Conservation (phyloP, 2,113 vertebrate species). For the Elephas maximus region DNA sequence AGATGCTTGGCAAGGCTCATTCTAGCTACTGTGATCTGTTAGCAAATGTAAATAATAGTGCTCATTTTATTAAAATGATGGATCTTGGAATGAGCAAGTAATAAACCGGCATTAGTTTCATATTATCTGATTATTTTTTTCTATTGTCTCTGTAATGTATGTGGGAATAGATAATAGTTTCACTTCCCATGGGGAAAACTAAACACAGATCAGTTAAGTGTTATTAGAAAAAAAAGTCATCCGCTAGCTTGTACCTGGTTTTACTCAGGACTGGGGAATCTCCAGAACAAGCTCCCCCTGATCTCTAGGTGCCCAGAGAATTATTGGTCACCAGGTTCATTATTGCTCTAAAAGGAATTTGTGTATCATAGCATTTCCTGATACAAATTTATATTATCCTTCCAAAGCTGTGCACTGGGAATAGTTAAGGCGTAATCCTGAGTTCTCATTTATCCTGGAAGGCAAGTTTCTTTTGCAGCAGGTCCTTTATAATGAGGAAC, state of each 20-base stretch:
- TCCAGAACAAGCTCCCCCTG: not conserved
- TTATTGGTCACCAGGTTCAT: not conserved
- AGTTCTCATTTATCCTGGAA: constrained; percentile 11
- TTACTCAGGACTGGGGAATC: not conserved
- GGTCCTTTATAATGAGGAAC: not conserved
- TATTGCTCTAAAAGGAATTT: not conserved
- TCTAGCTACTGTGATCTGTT: not conserved
- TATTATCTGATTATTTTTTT: constrained; percentile 9
- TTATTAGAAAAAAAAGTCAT: not conserved
- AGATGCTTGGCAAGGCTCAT: not conserved
- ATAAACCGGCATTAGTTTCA: not conserved
- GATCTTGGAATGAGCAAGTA: not conserved
- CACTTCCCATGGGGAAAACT: not conserved
- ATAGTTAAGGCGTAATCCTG: not conserved
- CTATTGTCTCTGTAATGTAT: not conserved
- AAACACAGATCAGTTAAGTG: not conserved
- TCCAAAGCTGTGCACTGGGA: not conserved
- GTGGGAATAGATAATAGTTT: not conserved
- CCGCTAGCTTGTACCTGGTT: not conserved
- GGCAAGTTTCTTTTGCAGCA: not conserved
- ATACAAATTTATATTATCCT: not conserved
- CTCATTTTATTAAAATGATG: not conserved
- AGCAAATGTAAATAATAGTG: not conserved
- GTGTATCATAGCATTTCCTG: not conserved
- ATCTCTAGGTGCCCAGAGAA: not conserved